phyloP scores from a whole-genome alignment of 2,888 invertebrate genomes.

The Syrista parreyssii region DNA sequence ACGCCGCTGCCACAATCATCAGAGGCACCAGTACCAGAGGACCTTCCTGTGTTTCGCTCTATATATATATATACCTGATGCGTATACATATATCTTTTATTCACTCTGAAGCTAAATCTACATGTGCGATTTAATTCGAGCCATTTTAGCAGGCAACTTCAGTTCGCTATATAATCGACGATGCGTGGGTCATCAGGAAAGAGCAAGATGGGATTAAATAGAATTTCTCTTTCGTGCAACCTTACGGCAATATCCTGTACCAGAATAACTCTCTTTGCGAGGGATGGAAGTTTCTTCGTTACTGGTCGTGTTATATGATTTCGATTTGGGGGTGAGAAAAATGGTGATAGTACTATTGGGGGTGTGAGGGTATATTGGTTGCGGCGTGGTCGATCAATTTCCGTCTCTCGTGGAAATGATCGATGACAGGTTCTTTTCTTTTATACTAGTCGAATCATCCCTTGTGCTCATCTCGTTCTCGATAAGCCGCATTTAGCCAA shows the following conservation, averaged over 20 bases:
- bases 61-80: too few relatives aligned
- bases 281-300: background rate
- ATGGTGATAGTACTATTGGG: background rate
- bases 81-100: background rate
- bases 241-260: background rate
- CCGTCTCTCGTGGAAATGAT: slow-evolving; percentile 48
- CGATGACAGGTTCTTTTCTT: slow-evolving; percentile 42
- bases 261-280: background rate
- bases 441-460: slow-evolving; percentile 26
- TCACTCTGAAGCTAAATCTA: background rate
- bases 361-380: background rate
- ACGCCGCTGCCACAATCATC: background rate
- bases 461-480: background rate
- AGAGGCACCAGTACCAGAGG: background rate
- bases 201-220: background rate
- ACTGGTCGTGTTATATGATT: background rate
- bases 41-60: background rate
- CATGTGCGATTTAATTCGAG: background rate
- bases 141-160: background rate
- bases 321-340: background rate
- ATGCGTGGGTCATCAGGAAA: too few relatives aligned
- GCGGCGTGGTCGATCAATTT: slow-evolving; percentile 53
- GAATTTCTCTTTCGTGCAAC: background rate
- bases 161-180: background rate
- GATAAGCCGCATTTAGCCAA: background rate